Base-by-base conservation (phyloP, 2,888 invertebrate species). In the Drosophila basisetae region DNA sequence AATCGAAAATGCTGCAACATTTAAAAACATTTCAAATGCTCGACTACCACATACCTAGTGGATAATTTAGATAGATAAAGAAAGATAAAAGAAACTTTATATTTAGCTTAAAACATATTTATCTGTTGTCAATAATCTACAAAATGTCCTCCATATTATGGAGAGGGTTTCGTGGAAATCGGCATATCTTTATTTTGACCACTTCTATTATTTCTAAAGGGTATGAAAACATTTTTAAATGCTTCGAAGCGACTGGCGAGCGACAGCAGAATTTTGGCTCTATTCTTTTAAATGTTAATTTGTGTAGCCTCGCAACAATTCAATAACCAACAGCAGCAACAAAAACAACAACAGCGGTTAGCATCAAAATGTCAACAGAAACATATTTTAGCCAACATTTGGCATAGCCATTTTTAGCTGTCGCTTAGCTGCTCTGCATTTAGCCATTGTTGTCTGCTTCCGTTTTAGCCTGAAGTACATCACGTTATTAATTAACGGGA, bases 251-350 rank as follows among this genome's bases (percentile, higher is more conserved):
- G 54, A 52, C 50, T 58, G 67, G 79, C 67, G 54, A 63, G 43
- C 67, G 73, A 64, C 41, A 55, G 68, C 78, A 82, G 83, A 87
- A 89, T 83, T 83, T 86, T 69, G 41, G 58, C 73, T 74, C 73
- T 77, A 70, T 82, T 82, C 83, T 82, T 69, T 80, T 82, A 82
- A 82, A 82, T 82, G 82, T 83, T 82, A 82, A 82, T 82, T 83
- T 82, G 73, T 75, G 73, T 75, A 65, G 58, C 74, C 56, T 62
- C 75, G 65, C 73, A 90, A 89, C 90, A 84, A 89, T 91, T 91
- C 91, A 91, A 87, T 87, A 91, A 82, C 70, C 73, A 76, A 84
- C 67, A 80, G 47, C 49, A 78, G 33, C 67, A 58, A 25, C 68
- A 72, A 49, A 68, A 66, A 54, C 62, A 63, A 28, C 68, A 55